phyloP scores from a whole-genome alignment of 1,140 invertebrate species.

The Lycorma delicatula region DNA sequence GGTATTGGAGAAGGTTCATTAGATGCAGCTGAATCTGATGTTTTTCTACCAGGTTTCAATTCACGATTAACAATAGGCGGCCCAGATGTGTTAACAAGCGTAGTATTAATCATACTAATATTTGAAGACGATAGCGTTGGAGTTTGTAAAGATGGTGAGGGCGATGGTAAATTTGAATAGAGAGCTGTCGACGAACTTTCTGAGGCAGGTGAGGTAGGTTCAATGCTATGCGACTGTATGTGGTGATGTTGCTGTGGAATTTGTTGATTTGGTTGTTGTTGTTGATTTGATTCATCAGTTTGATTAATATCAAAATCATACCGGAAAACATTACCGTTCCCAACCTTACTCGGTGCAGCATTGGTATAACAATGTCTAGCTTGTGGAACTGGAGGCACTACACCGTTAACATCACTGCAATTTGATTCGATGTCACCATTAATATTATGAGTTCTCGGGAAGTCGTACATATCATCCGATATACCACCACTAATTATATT shows the following conservation, averaged over 20 bases:
- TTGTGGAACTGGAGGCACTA: conserved; percentile 24
- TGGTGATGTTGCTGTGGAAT: too few species aligned
- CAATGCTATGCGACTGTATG: conserved; percentile 23
- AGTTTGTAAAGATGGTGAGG: conserved; percentile 34
- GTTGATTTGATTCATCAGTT: too few species aligned
- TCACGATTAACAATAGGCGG: conserved; percentile 68
- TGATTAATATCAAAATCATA: conserved; percentile 50
- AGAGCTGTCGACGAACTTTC: conserved; percentile 39
- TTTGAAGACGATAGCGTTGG: conserved; percentile 24
- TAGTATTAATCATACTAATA: conserved; percentile 25
- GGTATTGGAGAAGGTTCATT: conserved; percentile 34
- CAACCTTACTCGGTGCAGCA: conserved; percentile 52
- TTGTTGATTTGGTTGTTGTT: too few species aligned
- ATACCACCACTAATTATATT: conserved; percentile 19
- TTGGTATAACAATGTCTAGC: conserved; percentile 61
- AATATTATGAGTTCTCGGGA: conserved; percentile 56
- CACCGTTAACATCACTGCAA: conserved; percentile 7
- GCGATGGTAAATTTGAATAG: conserved; percentile 51
- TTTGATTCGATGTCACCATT: conserved; percentile 32
- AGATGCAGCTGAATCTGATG: conserved; percentile 41
- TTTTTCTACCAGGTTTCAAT: conserved; percentile 61
- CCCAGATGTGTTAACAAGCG: conserved; percentile 41
- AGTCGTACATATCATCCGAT: conserved; percentile 60
- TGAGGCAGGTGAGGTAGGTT: conserved; percentile 43
- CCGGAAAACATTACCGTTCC: conserved; percentile 39